Evolutionary conservation across 2,113 vertebrate species (phyloP), one percentile per base, ranked within the genome.

Genomic region (Cynocephalus volans): DNA sequence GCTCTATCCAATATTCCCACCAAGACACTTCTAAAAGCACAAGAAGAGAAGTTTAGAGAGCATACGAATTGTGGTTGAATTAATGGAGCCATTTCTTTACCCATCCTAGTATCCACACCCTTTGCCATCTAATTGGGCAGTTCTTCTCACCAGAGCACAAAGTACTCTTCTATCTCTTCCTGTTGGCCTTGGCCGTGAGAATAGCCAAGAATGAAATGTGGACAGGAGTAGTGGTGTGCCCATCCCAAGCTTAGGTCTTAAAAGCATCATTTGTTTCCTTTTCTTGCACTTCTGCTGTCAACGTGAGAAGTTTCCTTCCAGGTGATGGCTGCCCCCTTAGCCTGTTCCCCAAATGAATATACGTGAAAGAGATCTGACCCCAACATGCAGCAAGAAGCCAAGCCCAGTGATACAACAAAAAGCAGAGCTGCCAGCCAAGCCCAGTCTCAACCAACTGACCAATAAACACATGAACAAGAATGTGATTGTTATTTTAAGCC

Each of bases 331-430:
- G 3, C 5, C 24, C 17, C 41, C 14, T 76, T 50, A 82, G 33
- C 21, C 17, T 5, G 14, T n/a, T 21, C 6, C 36, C 6, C 33
- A 60, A 73, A 58, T 7, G 24, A 87, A 48, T 13, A 21, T 3
- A 24, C 56, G 33, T 4, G 26, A 86, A 79, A 80, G n/a, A 62
- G 14, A 26, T 21, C 33, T 48, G 26, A 41, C 6, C 54, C n/a
- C 24, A 8, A n/a, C 3, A 13, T 8, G 0, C 56, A 80, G 2
- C 0, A 5, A 41, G 3, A 69, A 75, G 31, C 1, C 12, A 80
- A 86, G 24, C 19, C 41, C 56, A 85, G 19, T 3, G 24, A 21
- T 9, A 28, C 23, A 70, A 9, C 23, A 21, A 62, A n/a, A 84
- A 65, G 54, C 31, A 76, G 17, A 81, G 13, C 48, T 88, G 33